phyloP scores from a whole-genome alignment of 92 coral and sea anemone species.

The Epizoanthus illoricatus region DNA sequence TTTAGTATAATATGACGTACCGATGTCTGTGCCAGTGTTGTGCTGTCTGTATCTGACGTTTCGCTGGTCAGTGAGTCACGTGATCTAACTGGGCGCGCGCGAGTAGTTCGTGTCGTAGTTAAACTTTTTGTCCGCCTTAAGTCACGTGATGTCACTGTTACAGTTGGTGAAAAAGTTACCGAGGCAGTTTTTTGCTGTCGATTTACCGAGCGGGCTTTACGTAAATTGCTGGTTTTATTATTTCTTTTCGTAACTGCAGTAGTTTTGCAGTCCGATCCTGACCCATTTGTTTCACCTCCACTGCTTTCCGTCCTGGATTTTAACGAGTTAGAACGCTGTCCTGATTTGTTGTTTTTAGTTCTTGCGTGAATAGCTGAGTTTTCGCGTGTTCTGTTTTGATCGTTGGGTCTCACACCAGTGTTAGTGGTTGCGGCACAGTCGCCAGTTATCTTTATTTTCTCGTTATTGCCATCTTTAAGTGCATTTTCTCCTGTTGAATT shows the following conservation, averaged over 20 bases:
- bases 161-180: conserved; percentile 79
- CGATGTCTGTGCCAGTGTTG: conserved; percentile 61
- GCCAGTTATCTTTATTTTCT: background rate
- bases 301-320: conserved; percentile 51
- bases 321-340: conserved; percentile 42
- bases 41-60: conserved; percentile 84
- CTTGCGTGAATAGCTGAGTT: background rate
- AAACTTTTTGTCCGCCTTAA: conserved; percentile 43
- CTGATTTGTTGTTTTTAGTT: background rate
- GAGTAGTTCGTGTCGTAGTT: conserved; percentile 22
- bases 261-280: conserved; percentile 54
- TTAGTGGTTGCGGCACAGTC: background rate
- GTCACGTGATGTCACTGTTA: conserved; percentile 58
- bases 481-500: conserved; percentile 5
- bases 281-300: conserved; percentile 51
- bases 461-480: background rate
- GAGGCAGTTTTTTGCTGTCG: conserved; percentile 64
- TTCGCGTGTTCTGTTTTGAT: conserved; percentile 4
- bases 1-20: conserved; percentile 53
- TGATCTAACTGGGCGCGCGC: conserved; percentile 18
- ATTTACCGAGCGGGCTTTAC: conserved; percentile 29
- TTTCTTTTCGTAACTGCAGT: conserved; percentile 41
- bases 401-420: no score
- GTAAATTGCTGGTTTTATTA: conserved; percentile 42
- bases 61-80: conserved; percentile 53